Evolutionary conservation across 1,140 invertebrate genomes (phyloP).

Genomic region (Trigoniulus corallinus): DNA sequence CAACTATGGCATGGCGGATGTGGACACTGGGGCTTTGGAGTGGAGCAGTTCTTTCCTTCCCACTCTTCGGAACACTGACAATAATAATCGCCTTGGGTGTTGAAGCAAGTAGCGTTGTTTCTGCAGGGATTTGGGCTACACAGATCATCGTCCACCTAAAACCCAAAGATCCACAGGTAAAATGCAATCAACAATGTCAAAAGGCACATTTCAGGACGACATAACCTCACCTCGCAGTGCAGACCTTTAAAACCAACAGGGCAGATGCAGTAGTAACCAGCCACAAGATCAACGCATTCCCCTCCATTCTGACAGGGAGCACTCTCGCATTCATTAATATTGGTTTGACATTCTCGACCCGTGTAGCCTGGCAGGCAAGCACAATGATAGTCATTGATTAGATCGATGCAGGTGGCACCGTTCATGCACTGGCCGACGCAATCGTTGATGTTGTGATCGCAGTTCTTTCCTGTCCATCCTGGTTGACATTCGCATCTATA

Average conservation of each 20-base stretch:
- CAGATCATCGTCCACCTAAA: slow-evolving; percentile 61
- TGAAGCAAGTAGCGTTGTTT: slow-evolving; percentile 61
- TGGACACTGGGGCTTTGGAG: slow-evolving; percentile 24
- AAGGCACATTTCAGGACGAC: background rate
- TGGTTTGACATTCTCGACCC: slow-evolving; percentile 31
- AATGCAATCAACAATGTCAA: background rate
- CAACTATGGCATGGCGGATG: slow-evolving; percentile 22
- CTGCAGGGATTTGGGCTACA: slow-evolving; percentile 64
- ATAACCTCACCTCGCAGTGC: slow-evolving; percentile 47
- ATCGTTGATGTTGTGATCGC: slow-evolving; percentile 40
- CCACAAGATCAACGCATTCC: slow-evolving; percentile 32
- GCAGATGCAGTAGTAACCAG: slow-evolving; percentile 28
- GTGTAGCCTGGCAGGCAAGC: slow-evolving; percentile 63
- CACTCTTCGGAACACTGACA: slow-evolving; percentile 75
- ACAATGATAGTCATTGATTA: slow-evolving; percentile 35
- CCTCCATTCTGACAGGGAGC: slow-evolving; percentile 33
- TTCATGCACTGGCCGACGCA: slow-evolving; percentile 53
- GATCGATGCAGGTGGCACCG: slow-evolving; percentile 33
- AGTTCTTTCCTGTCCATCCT: slow-evolving; percentile 36
- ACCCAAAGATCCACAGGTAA: slow-evolving; percentile 10
- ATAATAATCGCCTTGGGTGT: slow-evolving; percentile 68
- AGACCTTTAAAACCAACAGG: slow-evolving; percentile 53
- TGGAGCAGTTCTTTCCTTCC: slow-evolving; percentile 78
- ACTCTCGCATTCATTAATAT: slow-evolving; percentile 18
- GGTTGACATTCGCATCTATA: slow-evolving; percentile 64